These are phyloP conservation scores for Polietes domitor DNA, from an alignment of 2,888 invertebrate species.

Conservation along the genomic window DNA sequence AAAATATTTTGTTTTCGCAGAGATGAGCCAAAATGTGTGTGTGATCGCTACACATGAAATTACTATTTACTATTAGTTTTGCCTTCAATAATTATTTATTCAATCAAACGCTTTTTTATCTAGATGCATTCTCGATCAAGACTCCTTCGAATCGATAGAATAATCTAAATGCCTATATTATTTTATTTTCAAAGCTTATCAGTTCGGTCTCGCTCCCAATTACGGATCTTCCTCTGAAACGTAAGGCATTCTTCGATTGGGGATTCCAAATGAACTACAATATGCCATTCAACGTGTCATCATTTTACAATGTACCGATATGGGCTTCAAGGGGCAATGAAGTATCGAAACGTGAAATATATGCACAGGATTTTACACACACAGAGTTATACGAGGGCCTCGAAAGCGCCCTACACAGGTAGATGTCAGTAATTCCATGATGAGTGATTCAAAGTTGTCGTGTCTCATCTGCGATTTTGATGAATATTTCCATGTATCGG, in stretches of 20 bases:
- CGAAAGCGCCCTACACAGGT: constrained; percentile 71
- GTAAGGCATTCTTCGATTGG: constrained; percentile 77
- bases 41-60: too few species aligned
- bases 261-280: constrained; percentile 80
- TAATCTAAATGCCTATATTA: too few species aligned
- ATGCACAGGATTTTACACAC: constrained; percentile 74
- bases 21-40: too few species aligned
- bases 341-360: constrained; percentile 7
- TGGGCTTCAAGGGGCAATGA: constrained; percentile 69
- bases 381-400: constrained; percentile 75
- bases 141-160: too few species aligned
- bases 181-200: constrained; percentile 31
- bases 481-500: too few species aligned
- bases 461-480: too few species aligned
- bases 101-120: too few species aligned
- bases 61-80: too few species aligned
- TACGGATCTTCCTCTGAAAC: constrained; percentile 67
- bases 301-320: constrained; percentile 75
- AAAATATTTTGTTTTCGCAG: too few species aligned
- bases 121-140: too few species aligned
- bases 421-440: not conserved
- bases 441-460: too few species aligned
- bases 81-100: too few species aligned
- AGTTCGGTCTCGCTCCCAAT: constrained; percentile 75
- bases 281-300: constrained; percentile 72